Conservation (phyloP, 64 coral and sea anemone genomes). For the Trachythela sp. region DNA sequence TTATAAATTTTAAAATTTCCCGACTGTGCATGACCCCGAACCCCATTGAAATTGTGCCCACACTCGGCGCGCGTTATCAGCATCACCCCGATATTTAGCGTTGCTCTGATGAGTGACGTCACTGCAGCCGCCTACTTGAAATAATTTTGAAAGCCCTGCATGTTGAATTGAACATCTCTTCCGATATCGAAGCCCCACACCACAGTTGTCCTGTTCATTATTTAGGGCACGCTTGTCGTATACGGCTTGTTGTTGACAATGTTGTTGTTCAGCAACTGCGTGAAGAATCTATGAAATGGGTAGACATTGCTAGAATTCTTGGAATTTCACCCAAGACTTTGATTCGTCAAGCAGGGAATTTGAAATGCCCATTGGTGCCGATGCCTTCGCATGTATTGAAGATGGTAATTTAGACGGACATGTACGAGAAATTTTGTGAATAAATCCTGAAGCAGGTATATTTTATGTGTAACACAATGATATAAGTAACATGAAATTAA, state of each 20-base stretch:
- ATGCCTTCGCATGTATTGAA: constrained; percentile 17
- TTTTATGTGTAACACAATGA: background rate
- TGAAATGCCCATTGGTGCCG: constrained; percentile 38
- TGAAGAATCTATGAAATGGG: constrained; percentile 36
- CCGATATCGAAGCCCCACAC: background rate
- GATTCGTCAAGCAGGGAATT: constrained; percentile 21
- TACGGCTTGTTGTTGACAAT: constrained; percentile 37
- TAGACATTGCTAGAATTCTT: constrained; percentile 48
- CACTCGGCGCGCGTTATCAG: too few relatives aligned
- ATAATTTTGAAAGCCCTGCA: too few relatives aligned
- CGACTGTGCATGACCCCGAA: too few relatives aligned
- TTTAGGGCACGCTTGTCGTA: constrained; percentile 29
- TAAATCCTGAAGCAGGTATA: background rate
- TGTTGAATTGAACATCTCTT: background rate
- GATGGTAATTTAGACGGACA: background rate
- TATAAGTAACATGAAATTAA: background rate
- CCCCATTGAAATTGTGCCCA: too few relatives aligned
- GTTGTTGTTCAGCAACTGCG: constrained; percentile 32
- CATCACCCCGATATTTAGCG: too few relatives aligned
- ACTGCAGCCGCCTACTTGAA: too few relatives aligned
- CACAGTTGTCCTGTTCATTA: background rate
- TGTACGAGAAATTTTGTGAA: constrained; percentile 1
- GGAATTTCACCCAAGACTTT: constrained; percentile 42
- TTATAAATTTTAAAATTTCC: too few relatives aligned
- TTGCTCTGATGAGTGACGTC: too few relatives aligned